These are phyloP conservation scores for Dichetophora obliterata DNA, from an alignment of 2,888 invertebrate genomes.

Conservation along the genomic window DNA sequence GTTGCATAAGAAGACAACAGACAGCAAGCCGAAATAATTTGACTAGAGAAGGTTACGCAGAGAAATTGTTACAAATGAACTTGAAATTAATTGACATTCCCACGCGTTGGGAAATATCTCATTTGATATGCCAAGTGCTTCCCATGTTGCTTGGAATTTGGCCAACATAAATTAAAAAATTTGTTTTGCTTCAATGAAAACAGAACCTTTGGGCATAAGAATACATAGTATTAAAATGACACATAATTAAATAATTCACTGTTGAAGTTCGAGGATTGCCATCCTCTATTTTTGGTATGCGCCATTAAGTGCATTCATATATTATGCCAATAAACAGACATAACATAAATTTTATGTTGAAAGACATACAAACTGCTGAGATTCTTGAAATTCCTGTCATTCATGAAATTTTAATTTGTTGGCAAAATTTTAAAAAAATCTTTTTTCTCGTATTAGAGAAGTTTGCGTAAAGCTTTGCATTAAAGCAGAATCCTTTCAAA, in stretches of 20 bases:
- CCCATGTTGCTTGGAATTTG: background rate
- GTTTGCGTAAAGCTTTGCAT: too few species aligned
- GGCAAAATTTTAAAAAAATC: too few species aligned
- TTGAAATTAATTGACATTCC: slow-evolving; percentile 29
- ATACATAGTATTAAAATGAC: background rate
- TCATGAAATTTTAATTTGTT: too few species aligned
- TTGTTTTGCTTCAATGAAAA: background rate
- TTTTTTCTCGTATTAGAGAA: too few species aligned
- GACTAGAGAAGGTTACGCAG: background rate
- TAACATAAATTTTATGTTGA: too few species aligned
- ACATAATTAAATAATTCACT: background rate
- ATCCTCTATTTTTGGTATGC: too few species aligned
- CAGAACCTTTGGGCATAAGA: background rate
- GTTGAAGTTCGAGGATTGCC: too few species aligned
- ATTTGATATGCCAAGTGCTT: slow-evolving; percentile 11
- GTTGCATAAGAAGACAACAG: background rate
- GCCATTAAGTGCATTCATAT: too few species aligned
- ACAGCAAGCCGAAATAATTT: background rate
- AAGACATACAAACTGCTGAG: too few species aligned
- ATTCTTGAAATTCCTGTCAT: too few species aligned
- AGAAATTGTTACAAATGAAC: background rate
- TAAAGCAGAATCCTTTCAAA: too few species aligned
- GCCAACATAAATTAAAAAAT: background rate
- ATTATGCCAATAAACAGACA: too few species aligned
- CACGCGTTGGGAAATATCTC: slow-evolving; percentile 10